Conservation (phyloP, 2,797 vertebrate species). For the Helarctos malayanus region DNA sequence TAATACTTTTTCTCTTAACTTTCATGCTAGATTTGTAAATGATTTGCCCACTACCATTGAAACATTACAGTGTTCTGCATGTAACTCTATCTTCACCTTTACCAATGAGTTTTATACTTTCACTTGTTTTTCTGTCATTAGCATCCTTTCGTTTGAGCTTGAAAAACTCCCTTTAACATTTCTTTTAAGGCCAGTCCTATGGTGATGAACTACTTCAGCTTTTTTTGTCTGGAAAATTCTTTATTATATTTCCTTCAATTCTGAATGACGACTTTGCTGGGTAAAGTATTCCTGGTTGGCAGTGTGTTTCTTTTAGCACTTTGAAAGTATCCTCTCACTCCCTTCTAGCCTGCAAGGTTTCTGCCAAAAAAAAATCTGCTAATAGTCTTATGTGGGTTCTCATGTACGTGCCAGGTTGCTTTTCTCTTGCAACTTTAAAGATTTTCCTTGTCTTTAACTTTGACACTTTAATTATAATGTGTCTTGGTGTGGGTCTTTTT, state of each 20-base stretch:
- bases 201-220: not conserved
- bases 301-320: not conserved
- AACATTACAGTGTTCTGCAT: not conserved
- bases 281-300: not conserved
- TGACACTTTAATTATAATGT: not conserved
- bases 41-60: not conserved
- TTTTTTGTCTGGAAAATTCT: not conserved
- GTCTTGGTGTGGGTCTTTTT: not conserved
- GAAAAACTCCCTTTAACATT: not conserved
- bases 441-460: not conserved
- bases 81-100: not conserved
- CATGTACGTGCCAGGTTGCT: not conserved
- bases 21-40: not conserved
- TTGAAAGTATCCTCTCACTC: not conserved
- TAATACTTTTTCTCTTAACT: not conserved
- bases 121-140: not conserved
- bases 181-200: not conserved
- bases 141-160: not conserved
- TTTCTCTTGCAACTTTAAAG: not conserved
- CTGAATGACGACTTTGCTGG: not conserved
- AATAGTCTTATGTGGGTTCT: not conserved
- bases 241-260: not conserved
- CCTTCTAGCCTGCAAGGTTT: not conserved
- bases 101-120: not conserved
- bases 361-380: not conserved